phyloP scores from a whole-genome alignment of 2,888 invertebrate species.

The Parnassius glacialis region DNA sequence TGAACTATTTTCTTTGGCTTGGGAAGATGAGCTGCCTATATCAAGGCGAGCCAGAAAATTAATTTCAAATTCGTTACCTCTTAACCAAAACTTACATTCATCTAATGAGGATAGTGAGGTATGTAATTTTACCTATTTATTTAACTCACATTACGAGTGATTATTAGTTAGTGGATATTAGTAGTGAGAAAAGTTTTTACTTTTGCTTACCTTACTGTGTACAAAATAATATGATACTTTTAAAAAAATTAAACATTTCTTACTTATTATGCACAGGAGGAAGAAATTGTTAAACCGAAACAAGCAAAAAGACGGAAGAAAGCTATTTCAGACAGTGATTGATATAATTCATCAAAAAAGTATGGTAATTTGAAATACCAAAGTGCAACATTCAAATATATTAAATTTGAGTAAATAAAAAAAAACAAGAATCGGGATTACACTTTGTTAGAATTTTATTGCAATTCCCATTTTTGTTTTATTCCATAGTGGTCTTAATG shows the following conservation, averaged over 20 bases:
- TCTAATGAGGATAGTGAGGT: constrained; percentile 91
- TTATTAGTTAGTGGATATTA: no score
- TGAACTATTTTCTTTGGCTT: constrained; percentile 93
- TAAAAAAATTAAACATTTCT: not conserved
- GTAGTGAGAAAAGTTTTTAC: no score
- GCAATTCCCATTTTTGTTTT: no score
- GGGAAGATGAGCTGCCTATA: constrained; percentile 90
- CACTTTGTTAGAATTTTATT: not conserved
- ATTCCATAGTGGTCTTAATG: not conserved
- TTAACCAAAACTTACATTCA: constrained; percentile 81
- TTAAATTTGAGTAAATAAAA: constrained; percentile 52
- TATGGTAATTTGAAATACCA: constrained; percentile 73
- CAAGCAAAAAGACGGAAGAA: constrained; percentile 95
- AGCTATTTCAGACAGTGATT: constrained; percentile 95
- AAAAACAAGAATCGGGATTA: not conserved
- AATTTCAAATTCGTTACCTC: constrained; percentile 79
- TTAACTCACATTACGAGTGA: no score
- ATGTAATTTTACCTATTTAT: constrained; percentile 18
- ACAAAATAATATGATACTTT: no score
- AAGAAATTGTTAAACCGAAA: constrained; percentile 94
- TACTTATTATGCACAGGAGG: constrained; percentile 82
- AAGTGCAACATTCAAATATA: constrained; percentile 79
- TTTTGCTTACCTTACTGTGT: no score
- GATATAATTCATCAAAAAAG: constrained; percentile 80
- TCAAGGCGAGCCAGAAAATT: constrained; percentile 83